These are phyloP conservation scores for Lindbergichthys nudifrons DNA, from an alignment of 2,797 vertebrate genomes.

Conservation along the genomic window DNA sequence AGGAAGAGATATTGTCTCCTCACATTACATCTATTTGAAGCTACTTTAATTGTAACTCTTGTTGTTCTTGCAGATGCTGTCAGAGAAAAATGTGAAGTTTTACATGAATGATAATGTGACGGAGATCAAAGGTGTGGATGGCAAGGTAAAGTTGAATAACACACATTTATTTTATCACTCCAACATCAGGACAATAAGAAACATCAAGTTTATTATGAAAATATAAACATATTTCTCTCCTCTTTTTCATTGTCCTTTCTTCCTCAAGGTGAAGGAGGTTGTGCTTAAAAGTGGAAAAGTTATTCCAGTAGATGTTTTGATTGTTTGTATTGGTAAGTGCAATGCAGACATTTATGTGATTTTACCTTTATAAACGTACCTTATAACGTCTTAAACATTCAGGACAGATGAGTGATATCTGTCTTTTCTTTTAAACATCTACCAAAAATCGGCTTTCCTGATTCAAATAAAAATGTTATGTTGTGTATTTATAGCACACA, in stretches of 20 bases:
- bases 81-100: slow-evolving; percentile 84
- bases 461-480: too few relatives aligned
- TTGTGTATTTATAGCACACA: not conserved
- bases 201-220: not conserved
- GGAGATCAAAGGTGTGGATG: slow-evolving; percentile 82
- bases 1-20: not conserved
- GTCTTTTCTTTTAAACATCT: not conserved
- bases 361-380: not conserved
- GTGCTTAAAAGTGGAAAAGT: slow-evolving; percentile 80
- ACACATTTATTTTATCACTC: not conserved
- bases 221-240: not conserved
- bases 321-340: slow-evolving; percentile 87
- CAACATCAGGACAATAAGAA: not conserved
- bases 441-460: not conserved
- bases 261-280: slow-evolving; percentile 83
- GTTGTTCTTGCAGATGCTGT: slow-evolving; percentile 82
- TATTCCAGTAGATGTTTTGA: slow-evolving; percentile 84
- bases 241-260: slow-evolving; percentile 12
- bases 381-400: not conserved
- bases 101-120: slow-evolving; percentile 84
- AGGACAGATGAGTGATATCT: not conserved
- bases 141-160: slow-evolving; percentile 78
- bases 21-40: not conserved
- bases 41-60: slow-evolving; percentile 1
- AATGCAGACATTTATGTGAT: not conserved